Evolutionary conservation across 2,113 vertebrate genomes (phyloP), one percentile per base, ranked within the genome.

Genomic region (Orycteropus afer): DNA sequence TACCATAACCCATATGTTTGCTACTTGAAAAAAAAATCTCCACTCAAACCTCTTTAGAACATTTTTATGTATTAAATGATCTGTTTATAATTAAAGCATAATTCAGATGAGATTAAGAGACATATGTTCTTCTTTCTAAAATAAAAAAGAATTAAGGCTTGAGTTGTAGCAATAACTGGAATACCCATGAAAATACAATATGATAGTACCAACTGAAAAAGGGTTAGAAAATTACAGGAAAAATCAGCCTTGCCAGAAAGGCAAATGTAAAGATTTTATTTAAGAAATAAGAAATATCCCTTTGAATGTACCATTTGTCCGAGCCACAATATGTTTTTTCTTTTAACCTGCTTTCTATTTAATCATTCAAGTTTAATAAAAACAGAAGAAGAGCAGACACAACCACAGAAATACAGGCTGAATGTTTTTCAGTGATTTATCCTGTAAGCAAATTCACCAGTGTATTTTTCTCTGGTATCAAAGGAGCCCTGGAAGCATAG

Each of bases 351-450:
- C 93, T 97, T 98, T 96, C 86, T 71, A 96, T 97, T 97, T 94
- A 65, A 95, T 91, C 29, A 40, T 94, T 97, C 61, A 96, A 83
- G 65, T 96, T 96, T 95, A 94, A 97, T 91, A 97, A 96, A 97
- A 67, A 47, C 53, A 87, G 95, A 96, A 86, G 93, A 27, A 89
- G 80, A 96, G 32, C 13, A 97, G 84, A 96, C 40, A 85, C 5
- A 49, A 71, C 83, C 42, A 73, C 32, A 93, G n/a, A 96, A 95
- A 94, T 59, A n/a, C 7, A 55, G 47, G 22, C 27, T 92, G 89
- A 88, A 40, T 81, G 45, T 84, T 51, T 90, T 97, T 47, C 53
- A 59, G 47, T n/a, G 0, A 81, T 94, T 96, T 34, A 61, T 83
- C 90, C 57, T 82, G 7, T 51, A 90, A 94, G 49, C 47, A 63